Evolutionary conservation across 2,888 invertebrate genomes (phyloP).

Genomic region (Horisme vitalbata): DNA sequence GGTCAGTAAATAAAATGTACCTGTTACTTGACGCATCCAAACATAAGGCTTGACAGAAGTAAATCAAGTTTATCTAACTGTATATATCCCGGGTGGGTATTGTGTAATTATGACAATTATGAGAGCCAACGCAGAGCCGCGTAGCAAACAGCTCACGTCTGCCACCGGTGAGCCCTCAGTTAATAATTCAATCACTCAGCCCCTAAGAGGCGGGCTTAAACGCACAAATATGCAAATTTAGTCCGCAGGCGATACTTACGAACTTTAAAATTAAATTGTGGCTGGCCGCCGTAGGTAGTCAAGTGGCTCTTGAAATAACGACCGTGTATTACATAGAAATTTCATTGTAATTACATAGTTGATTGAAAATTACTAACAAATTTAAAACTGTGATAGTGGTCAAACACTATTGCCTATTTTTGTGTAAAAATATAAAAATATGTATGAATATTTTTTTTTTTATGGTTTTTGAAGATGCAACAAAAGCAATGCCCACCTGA

Average conservation of each 20-base stretch:
- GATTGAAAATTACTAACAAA: no score
- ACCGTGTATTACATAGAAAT: no score
- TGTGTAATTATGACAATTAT: conserved; percentile 70
- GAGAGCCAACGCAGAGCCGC: conserved; percentile 42
- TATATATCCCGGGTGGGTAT: conserved; percentile 33
- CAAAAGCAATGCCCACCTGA: no score
- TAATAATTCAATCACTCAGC: conserved; percentile 76
- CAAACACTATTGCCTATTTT: no score
- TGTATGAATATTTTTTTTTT: no score
- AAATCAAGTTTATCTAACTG: not conserved
- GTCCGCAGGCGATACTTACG: conserved; percentile 48
- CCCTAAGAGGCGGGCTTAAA: conserved; percentile 51
- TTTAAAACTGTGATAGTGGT: no score
- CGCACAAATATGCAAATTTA: conserved; percentile 71
- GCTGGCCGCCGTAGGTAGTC: not conserved
- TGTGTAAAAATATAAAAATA: no score
- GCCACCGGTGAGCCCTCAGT: conserved; percentile 59
- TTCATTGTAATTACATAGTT: no score
- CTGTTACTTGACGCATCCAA: no score
- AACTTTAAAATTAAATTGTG: conserved; percentile 65
- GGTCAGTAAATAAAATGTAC: no score
- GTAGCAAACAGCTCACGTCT: conserved; percentile 63
- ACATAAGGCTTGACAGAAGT: not conserved
- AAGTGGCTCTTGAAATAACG: not conserved
- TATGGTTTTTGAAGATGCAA: no score